A percentile compares a stretch with the other conserved stretches of the same genome.
phyloP scores from a whole-genome alignment of 1,140 invertebrate species.

The Brachionus koreanus region DNA sequence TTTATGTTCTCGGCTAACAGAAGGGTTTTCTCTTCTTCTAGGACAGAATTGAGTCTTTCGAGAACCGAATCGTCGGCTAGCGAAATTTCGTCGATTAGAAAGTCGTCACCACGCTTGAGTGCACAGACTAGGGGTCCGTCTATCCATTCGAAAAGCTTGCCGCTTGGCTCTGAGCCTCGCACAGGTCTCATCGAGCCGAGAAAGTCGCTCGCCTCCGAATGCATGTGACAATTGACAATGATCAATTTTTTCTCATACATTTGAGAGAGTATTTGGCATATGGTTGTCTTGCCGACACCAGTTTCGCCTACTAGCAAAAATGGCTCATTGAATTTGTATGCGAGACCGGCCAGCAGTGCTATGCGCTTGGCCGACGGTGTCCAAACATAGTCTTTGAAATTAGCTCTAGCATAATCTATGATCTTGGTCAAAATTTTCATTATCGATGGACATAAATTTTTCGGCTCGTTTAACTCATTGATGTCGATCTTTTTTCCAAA shows the following conservation, averaged over 20 bases:
- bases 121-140: slow-evolving; percentile 89
- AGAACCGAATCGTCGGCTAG: slow-evolving; percentile 96
- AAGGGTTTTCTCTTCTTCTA: slow-evolving; percentile 86
- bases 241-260: slow-evolving; percentile 67
- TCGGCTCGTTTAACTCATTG: slow-evolving; percentile 54
- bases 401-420: background rate
- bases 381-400: slow-evolving; percentile 82
- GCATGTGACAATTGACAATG: slow-evolving; percentile 94
- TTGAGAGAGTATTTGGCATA: slow-evolving; percentile 79
- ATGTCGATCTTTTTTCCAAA: slow-evolving; percentile 74
- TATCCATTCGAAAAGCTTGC: slow-evolving; percentile 88
- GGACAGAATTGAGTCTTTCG: slow-evolving; percentile 89
- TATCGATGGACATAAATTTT: slow-evolving; percentile 72
- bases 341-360: slow-evolving; percentile 80
- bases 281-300: slow-evolving; percentile 93
- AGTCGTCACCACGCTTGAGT: slow-evolving; percentile 79
- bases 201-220: slow-evolving; percentile 96
- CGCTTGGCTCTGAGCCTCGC: slow-evolving; percentile 54
- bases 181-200: slow-evolving; percentile 88
- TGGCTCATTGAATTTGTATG: slow-evolving; percentile 85
- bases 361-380: slow-evolving; percentile 83
- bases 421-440: slow-evolving; percentile 69
- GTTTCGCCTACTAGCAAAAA: slow-evolving; percentile 94
- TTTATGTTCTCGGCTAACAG: slow-evolving; percentile 77
- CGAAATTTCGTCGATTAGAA: slow-evolving; percentile 97